Evolutionary conservation across 2,888 invertebrate genomes (phyloP).

Genomic region (Amiota minor): DNA sequence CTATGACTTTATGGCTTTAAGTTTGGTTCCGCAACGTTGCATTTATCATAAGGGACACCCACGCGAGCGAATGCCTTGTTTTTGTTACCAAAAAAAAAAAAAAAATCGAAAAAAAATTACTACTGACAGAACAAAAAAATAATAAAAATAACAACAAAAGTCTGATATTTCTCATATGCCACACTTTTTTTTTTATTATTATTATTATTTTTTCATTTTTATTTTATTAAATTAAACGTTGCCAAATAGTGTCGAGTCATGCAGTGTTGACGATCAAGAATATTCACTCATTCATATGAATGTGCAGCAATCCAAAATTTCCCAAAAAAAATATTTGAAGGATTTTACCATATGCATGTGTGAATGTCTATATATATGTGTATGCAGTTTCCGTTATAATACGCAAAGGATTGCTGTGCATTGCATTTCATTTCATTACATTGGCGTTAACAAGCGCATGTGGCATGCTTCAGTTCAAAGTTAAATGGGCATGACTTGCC

Average conservation of each 20-base stretch:
- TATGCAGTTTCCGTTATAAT: neutral
- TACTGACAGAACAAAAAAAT: slow-evolving; percentile 15
- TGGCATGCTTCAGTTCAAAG: slow-evolving; percentile 51
- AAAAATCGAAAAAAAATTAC: slow-evolving; percentile 6
- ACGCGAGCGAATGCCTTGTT: slow-evolving; percentile 7
- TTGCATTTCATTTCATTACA: neutral
- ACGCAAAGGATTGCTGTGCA: neutral
- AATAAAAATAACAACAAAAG: slow-evolving; percentile 34
- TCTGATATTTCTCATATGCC: slow-evolving; percentile 51
- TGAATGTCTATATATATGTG: neutral
- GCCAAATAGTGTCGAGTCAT: slow-evolving; percentile 59
- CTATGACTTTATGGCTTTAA: slow-evolving; percentile 59
- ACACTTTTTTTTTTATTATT: slow-evolving; percentile 44
- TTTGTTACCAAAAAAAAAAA: neutral
- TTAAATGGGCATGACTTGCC: slow-evolving; percentile 66
- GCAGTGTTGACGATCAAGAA: slow-evolving; percentile 44
- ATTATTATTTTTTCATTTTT: slow-evolving; percentile 52
- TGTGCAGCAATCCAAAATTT: no score
- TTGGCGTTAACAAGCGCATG: neutral
- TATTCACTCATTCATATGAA: no score
- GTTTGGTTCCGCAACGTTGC: slow-evolving; percentile 61
- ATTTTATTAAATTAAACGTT: slow-evolving; percentile 27
- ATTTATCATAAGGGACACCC: slow-evolving; percentile 41
- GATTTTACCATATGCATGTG: neutral
- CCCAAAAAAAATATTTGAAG: neutral